Base-by-base conservation (phyloP, 2,113 vertebrate genomes). In the Leptobrachium ailaonicum region DNA sequence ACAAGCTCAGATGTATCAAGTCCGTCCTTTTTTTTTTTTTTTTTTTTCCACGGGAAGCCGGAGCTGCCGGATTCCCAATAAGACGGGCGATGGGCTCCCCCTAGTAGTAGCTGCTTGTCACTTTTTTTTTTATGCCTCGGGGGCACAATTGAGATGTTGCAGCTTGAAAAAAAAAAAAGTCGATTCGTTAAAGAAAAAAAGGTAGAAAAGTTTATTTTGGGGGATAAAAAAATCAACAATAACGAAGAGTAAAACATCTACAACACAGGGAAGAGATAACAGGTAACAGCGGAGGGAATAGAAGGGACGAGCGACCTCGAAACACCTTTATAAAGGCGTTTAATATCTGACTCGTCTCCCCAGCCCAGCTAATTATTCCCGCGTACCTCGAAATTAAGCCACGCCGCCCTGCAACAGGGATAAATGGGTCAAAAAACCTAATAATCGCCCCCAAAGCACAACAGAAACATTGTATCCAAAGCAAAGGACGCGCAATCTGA, bases 201-300 rank as follows among this genome's bases (percentile, higher is more conserved):
- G 85, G 83, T 86, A 75, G 78, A 42, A 83, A 93, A 94, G 91
- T 93, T 93, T 92, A 88, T 90, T 91, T 90, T 83, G 89, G 85
- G 86, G 86, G 84, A 88, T 60, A 75, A 88, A 84, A 83, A 85
- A 87, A 79, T 84, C 82, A 2, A 60, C 3, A 60, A 60, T 4
- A 60, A 11, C 9, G 13, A 58, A 58, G 13, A 58, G 13, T 3
- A 58, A 53, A 53, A 53, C 5, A 53, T 11, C 50, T 11, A 54
- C 6, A 54, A 54, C 6, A 54, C 50, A 54, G 50, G 6, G 6
- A 54, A 2, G 1, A 50, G 56, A 14, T 58, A 32, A 6, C 74
- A 80, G 82, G 6, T 50, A 47, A 20, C 6, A 50, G 4, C 14
- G 10, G 9, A 71, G 43, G 11, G 3, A 60, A 60, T 4, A 12